Evolutionary conservation across 2,113 vertebrate species (phyloP).

Genomic region (Hoplias malabaricus): DNA sequence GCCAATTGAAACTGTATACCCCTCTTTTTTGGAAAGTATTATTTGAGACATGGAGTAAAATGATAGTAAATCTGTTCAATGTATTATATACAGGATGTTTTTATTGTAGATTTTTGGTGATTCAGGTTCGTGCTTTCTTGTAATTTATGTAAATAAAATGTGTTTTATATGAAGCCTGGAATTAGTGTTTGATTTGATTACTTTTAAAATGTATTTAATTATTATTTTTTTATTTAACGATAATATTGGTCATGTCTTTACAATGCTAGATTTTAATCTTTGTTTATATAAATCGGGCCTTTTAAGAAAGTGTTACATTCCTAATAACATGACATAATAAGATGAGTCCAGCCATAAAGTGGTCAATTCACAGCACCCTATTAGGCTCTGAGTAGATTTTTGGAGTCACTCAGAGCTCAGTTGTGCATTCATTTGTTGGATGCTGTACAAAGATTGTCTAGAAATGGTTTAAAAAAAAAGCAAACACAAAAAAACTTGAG

Average conservation of each 20-base stretch:
- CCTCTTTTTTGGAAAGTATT: slow-evolving; percentile 72
- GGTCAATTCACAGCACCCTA: too few species aligned
- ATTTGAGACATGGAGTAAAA: slow-evolving; percentile 74
- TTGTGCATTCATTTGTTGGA: too few species aligned
- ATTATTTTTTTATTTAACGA: slow-evolving; percentile 8
- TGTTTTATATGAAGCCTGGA: slow-evolving; percentile 76
- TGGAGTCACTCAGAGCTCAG: too few species aligned
- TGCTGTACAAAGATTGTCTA: too few species aligned
- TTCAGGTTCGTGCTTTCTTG: slow-evolving; percentile 79
- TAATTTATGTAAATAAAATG: slow-evolving; percentile 91
- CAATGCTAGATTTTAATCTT: not conserved
- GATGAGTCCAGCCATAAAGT: too few species aligned
- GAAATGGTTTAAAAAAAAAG: too few species aligned
- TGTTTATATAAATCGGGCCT: too few species aligned
- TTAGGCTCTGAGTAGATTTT: too few species aligned
- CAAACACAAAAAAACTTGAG: too few species aligned
- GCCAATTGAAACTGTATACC: slow-evolving; percentile 67
- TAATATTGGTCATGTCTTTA: not conserved
- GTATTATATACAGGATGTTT: slow-evolving; percentile 77
- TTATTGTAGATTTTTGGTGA: slow-evolving; percentile 82
- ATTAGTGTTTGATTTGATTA: slow-evolving; percentile 30
- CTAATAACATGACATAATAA: too few species aligned
- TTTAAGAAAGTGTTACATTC: too few species aligned
- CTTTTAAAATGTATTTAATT: not conserved
- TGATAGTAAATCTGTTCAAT: slow-evolving; percentile 78